Evolutionary conservation across 2,113 vertebrate species (phyloP).

Genomic region (Eidolon helvum): DNA sequence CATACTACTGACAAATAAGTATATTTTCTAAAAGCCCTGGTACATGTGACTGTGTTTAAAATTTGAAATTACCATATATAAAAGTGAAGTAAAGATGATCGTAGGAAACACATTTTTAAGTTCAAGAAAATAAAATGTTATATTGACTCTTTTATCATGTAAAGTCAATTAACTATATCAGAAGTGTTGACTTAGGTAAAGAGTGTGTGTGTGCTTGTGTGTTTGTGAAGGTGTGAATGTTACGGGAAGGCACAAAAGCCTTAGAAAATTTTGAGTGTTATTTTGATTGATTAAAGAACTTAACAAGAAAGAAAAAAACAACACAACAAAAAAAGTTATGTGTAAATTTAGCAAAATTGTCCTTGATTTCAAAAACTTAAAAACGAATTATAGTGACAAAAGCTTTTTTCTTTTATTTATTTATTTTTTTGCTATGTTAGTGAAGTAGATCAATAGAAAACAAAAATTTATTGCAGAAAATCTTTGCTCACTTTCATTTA

Average conservation of each 20-base stretch:
- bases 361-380: background rate
- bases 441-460: background rate
- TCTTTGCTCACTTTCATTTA: background rate
- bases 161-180: conserved; percentile 7
- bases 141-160: background rate
- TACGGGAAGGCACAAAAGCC: background rate
- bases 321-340: background rate
- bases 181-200: background rate
- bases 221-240: background rate
- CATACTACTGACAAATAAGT: background rate
- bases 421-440: background rate
- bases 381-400: background rate
- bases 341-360: background rate
- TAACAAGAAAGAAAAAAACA: background rate
- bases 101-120: conserved; percentile 20
- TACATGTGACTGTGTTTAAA: background rate
- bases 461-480: background rate
- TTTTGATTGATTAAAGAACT: background rate
- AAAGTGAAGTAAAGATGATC: conserved; percentile 27
- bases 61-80: background rate
- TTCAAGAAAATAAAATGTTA: conserved; percentile 1
- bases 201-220: background rate
- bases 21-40: background rate
- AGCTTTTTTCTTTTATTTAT: background rate
- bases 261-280: background rate